A percentile compares a stretch with the other conserved stretches of the same genome.
Evolutionary conservation across 2,888 invertebrate species (phyloP).

Genomic region (Acanthosepion pharaonis): DNA sequence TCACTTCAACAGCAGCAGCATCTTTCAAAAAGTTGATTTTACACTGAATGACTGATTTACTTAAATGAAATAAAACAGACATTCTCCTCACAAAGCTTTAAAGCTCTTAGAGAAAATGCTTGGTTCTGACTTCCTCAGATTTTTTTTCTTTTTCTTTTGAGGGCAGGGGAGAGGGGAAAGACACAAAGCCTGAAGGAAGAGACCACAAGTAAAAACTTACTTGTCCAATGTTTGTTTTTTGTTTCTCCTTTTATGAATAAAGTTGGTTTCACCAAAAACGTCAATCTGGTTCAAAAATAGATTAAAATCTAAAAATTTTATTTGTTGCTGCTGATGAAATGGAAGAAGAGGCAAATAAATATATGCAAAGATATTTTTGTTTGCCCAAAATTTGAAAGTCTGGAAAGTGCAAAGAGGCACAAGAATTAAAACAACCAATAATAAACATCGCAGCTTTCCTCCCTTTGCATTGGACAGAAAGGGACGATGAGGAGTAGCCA

Average conservation of each 20-base stretch:
- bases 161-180: no score
- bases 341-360: background rate
- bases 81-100: background rate
- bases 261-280: background rate
- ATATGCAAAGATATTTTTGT: background rate
- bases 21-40: background rate
- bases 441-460: background rate
- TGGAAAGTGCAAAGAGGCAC: background rate
- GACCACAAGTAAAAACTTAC: background rate
- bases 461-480: background rate
- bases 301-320: background rate
- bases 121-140: background rate
- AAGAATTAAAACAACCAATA: constrained; percentile 18
- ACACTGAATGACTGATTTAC: background rate
- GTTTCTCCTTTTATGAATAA: background rate
- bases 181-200: background rate
- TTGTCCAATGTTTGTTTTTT: background rate
- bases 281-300: constrained; percentile 21
- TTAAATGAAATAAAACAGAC: background rate
- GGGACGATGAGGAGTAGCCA: background rate
- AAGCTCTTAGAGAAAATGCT: background rate
- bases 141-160: background rate
- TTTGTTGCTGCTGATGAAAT: background rate
- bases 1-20: background rate
- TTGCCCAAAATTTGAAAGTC: background rate